These are phyloP conservation scores for Sphaerophoria rueppellii DNA, from an alignment of 2,888 invertebrate species.

Conservation along the genomic window DNA sequence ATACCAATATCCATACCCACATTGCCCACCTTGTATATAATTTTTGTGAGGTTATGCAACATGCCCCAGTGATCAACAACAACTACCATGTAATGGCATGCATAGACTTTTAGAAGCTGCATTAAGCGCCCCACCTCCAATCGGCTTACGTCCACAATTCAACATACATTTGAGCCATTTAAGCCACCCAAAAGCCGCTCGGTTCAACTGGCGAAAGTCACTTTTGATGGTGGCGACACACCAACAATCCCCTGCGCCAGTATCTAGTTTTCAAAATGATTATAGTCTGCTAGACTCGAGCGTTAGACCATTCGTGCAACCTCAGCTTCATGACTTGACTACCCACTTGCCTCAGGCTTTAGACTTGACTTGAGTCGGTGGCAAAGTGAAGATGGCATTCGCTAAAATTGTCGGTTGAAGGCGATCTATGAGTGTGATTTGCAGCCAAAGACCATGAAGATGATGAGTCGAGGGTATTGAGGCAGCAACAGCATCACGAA, in stretches of 20 bases:
- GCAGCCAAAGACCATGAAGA: constrained; percentile 30
- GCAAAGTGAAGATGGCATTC: constrained; percentile 64
- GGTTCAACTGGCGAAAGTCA: constrained; percentile 65
- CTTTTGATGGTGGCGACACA: constrained; percentile 17
- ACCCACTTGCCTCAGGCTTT: constrained; percentile 31
- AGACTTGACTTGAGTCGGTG: not conserved
- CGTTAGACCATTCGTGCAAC: constrained; percentile 38
- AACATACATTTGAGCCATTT: not conserved
- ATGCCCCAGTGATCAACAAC: constrained; percentile 32
- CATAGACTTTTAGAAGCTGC: constrained; percentile 28
- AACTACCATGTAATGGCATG: constrained; percentile 38
- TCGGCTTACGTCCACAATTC: not conserved
- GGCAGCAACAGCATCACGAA: constrained; percentile 39
- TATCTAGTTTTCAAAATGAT: constrained; percentile 15
- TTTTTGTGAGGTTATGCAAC: constrained; percentile 63
- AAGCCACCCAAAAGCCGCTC: constrained; percentile 40
- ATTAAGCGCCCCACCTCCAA: constrained; percentile 15
- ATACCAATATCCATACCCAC: constrained; percentile 41
- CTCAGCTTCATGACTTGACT: not conserved
- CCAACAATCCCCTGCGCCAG: constrained; percentile 35
- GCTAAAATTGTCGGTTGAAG: constrained; percentile 48
- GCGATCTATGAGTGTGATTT: constrained; percentile 28
- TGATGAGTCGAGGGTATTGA: constrained; percentile 37
- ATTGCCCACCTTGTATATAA: constrained; percentile 66
- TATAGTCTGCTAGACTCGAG: constrained; percentile 14